phyloP scores from a whole-genome alignment of 2,113 vertebrate species.

The Ctenodactylus gundi region DNA sequence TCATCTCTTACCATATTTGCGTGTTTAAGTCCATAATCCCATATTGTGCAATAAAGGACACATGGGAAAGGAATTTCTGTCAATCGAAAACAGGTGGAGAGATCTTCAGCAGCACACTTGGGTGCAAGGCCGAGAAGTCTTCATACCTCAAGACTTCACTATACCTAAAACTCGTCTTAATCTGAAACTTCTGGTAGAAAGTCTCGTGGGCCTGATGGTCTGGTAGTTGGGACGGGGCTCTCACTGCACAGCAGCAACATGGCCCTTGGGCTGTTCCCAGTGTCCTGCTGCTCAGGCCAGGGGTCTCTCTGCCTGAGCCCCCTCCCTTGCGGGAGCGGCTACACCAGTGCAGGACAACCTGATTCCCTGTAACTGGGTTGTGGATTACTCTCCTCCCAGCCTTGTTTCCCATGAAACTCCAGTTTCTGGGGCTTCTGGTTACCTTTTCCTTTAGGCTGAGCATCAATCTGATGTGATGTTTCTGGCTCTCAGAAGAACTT shows the following conservation, averaged over 20 bases:
- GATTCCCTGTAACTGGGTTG: not conserved
- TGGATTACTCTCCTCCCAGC: not conserved
- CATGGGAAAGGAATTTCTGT: slow-evolving; percentile 52
- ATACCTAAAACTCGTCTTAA: not conserved
- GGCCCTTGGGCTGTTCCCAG: not conserved
- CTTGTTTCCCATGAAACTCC: not conserved
- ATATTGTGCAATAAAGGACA: slow-evolving; percentile 49
- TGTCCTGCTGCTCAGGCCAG: not conserved
- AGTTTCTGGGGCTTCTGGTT: not conserved
- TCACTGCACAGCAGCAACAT: not conserved
- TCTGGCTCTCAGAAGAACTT: slow-evolving; percentile 18
- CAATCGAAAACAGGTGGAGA: slow-evolving; percentile 51
- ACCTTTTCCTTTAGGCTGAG: not conserved
- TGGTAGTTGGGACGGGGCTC: not conserved
- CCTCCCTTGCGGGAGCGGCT: not conserved
- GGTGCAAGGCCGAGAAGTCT: not conserved
- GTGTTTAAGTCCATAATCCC: slow-evolving; percentile 30
- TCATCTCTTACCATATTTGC: slow-evolving; percentile 32
- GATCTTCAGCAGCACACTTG: not conserved
- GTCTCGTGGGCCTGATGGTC: not conserved
- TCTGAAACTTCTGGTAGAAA: not conserved
- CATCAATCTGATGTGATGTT: not conserved
- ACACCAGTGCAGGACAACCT: not conserved
- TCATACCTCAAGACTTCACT: not conserved
- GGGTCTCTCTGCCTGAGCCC: not conserved